Conservation (phyloP, 2,113 vertebrate species). For the Phyllostomus discolor region DNA sequence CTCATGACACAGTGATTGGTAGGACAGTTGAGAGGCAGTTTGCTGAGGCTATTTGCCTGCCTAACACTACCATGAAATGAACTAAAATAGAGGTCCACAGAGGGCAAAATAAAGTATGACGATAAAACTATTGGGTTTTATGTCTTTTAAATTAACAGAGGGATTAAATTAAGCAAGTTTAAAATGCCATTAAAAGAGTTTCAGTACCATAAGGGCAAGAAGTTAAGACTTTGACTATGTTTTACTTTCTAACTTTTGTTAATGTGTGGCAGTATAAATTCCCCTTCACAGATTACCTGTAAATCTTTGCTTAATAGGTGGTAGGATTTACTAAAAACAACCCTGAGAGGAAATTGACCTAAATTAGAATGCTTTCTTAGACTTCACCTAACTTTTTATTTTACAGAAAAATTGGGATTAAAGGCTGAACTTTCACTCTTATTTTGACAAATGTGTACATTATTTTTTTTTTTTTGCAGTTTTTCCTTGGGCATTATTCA, state of each 20-base stretch:
- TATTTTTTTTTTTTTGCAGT: background rate
- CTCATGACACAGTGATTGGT: background rate
- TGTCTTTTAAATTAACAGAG: conserved; percentile 49
- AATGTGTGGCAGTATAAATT: background rate
- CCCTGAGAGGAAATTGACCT: background rate
- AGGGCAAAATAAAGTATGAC: conserved; percentile 19
- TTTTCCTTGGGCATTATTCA: background rate
- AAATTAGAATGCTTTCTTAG: background rate
- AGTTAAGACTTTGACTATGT: background rate
- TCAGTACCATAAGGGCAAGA: conserved; percentile 22
- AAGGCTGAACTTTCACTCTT: conserved; percentile 1
- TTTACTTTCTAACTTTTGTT: conserved; percentile 24
- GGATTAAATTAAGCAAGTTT: conserved; percentile 55
- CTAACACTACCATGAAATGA: background rate
- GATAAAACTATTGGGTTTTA: conserved; percentile 38
- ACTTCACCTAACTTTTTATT: background rate
- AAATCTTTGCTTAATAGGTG: conserved; percentile 18
- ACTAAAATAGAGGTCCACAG: conserved; percentile 9
- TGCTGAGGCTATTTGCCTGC: background rate
- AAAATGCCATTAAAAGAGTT: conserved; percentile 50
- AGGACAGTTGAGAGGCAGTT: background rate
- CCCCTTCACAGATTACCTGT: background rate
- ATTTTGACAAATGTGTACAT: conserved; percentile 6
- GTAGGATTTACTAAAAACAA: background rate
- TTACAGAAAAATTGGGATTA: background rate